Evolutionary conservation across 2,797 vertebrate genomes (phyloP), one percentile per base, ranked within the genome.

Genomic region (Chiloscyllium punctatum): DNA sequence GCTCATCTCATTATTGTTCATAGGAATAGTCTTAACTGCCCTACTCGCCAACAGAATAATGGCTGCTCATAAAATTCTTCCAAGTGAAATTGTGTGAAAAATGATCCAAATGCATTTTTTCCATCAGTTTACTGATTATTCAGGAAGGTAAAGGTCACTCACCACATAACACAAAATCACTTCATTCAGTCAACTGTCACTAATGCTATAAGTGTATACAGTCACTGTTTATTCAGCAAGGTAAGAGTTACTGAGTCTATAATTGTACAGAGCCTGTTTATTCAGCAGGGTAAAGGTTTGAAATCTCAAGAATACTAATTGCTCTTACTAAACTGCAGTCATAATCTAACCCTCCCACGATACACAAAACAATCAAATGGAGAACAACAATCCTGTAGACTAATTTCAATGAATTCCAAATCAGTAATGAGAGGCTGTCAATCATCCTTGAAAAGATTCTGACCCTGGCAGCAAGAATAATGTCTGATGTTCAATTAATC

Each of bases 301-400:
- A 69, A 27, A 25, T n/a, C 90, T 42, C 90, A 69, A 66, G n/a
- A 68, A 69, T 69, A 53, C 82, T 92, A 92, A 92, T 92, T 92
- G 37, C 13, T 92, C 37, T 5, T 21, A 42, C n/a, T 42, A 42
- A 92, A 66, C 7, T 25, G 62, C 21, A 68, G 33, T 37, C 21
- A 92, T n/a, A 92, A 68, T 21, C 62, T 42, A 68, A 25, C 9
- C 66, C n/a, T 42, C 37, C 2, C n/a, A 68, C 9, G 15, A 42
- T 27, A 25, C 66, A 42, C 90, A 92, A 69, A 92, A 68, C 66
- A 66, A 90, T 66, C 62, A 53, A 77, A 53, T 51, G 25, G 13
- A 72, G 68, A 95, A 94, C 42, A 68, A 53, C 48, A 74, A 77
- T 77, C 77, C 94, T 53, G 16, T 8, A 53, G 71, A 23, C 51